phyloP scores from a whole-genome alignment of 2,113 vertebrate species.

The Chlamydotis undulata region DNA sequence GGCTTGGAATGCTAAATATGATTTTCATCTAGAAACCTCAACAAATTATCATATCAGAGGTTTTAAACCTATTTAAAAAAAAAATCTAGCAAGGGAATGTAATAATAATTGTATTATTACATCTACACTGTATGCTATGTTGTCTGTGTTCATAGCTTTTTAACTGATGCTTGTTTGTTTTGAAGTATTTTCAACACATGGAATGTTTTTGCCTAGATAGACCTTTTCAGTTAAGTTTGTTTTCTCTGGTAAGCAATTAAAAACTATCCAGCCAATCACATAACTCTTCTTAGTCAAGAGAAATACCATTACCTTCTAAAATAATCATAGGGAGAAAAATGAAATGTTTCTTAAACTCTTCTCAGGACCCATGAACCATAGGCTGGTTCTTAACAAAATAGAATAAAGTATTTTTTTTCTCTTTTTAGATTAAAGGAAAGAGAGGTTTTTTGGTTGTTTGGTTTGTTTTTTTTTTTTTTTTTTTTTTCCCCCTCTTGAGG shows the following conservation, averaged over 20 bases:
- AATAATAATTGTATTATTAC: not conserved
- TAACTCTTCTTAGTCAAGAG: not conserved
- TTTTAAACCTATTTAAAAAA: not conserved
- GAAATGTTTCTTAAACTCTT: not conserved
- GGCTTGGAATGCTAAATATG: not conserved
- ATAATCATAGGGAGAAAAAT: not conserved
- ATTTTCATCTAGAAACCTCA: not conserved
- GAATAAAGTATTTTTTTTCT: not conserved
- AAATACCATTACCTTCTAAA: not conserved
- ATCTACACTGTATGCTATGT: fast-evolving
- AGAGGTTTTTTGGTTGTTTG: not conserved
- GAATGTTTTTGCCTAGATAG: not conserved
- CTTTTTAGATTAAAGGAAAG: not conserved
- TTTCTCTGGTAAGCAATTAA: not conserved
- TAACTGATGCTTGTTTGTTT: not conserved
- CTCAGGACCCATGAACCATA: not conserved
- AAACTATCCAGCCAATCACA: not conserved
- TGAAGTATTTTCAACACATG: not conserved
- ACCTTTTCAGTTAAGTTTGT: not conserved
- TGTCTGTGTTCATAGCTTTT: not conserved
- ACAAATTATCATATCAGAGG: not conserved
- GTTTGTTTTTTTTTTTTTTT: too few species aligned
- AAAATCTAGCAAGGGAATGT: not conserved
- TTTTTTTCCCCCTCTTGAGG: not conserved
- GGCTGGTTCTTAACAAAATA: not conserved